Percentiles rank a stretch among this genome's conserved stretches.
Evolutionary conservation across 2,113 vertebrate genomes (phyloP).

Genomic region (Psittacus erithacus): DNA sequence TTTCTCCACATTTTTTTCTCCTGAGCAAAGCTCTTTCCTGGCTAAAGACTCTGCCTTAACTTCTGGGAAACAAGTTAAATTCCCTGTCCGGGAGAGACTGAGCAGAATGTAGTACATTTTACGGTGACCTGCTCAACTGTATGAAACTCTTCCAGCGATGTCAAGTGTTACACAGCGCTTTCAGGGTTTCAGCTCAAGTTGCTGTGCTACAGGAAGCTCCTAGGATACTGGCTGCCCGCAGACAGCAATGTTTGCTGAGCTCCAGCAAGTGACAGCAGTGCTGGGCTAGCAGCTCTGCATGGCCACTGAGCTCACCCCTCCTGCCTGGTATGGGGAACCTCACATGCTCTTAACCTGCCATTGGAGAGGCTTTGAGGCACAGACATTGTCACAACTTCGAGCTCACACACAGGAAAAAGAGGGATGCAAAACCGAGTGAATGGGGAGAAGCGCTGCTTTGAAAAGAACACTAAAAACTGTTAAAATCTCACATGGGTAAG

Average conservation of each 20-base stretch:
- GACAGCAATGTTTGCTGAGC: constrained; percentile 25
- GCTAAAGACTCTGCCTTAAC: not conserved
- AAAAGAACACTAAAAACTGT: not conserved
- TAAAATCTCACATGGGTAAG: not conserved
- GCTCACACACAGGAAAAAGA: not conserved
- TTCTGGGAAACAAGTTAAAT: not conserved
- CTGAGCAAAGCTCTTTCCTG: not conserved
- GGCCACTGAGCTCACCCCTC: not conserved
- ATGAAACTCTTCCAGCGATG: not conserved
- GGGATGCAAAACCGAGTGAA: not conserved
- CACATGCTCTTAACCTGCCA: not conserved
- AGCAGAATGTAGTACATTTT: not conserved
- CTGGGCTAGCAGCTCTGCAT: not conserved
- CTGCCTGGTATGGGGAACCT: not conserved
- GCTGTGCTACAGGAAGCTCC: not conserved
- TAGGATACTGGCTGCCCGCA: not conserved
- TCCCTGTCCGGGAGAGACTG: not conserved
- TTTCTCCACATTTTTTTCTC: not conserved
- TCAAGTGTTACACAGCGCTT: not conserved
- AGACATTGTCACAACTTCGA: not conserved
- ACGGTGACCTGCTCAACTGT: not conserved
- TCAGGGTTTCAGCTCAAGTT: not conserved
- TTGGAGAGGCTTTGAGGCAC: not conserved
- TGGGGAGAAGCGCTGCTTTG: not conserved
- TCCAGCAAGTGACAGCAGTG: not conserved